Evolutionary conservation across 1,140 invertebrate genomes (phyloP), one percentile per base, ranked within the genome.

Genomic region (Intoshia linei): DNA sequence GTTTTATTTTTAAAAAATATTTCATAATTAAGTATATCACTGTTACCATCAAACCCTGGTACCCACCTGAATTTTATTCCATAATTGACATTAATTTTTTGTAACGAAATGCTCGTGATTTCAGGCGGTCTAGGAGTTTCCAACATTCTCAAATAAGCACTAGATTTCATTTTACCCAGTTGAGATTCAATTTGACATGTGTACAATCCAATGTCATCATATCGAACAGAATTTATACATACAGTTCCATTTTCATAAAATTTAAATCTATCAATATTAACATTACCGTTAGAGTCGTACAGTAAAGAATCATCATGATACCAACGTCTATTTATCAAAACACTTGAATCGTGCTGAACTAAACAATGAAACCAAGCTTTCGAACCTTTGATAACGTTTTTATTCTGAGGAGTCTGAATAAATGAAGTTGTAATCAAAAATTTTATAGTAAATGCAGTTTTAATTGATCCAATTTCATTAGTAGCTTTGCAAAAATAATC

Each of bases 1-100:
- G 11, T 21, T 35, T 22, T 35, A 10, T 14, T 23, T 7, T 18
- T 25, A 21, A 27, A 25, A 30, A 6, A 24, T 22, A 23, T 36
- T 7, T n/a, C 34, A 10, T n/a, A 23, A 15, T 25, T 22, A 4
- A n/a, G n/a, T n/a, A n/a, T n/a, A n/a, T n/a, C n/a, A 51, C 76
- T 83, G 51, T 93, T 90, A 27, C 87, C 87, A 61, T 95, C 75
- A 57, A 90, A 95, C 10, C 74, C 74, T 0, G 76, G 72, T 6
- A 72, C 72, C 84, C 84, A 98, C 11, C 69, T 71, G 1, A 95
- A 67, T 52, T 84, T 81, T 23, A 92, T 75, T 11, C 55, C 54
- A 42, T 51, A 43, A 4, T 51, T 53, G 36, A 50, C 46, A 15
- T 51, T 45, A 30, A 31, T 45, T 44, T 45, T 43, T 15, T 75